Percentiles rank a stretch among this genome's conserved stretches.
These are phyloP conservation scores for Sphaerodactylus townsendi DNA, from an alignment of 2,113 vertebrate species.

Conservation along the genomic window DNA sequence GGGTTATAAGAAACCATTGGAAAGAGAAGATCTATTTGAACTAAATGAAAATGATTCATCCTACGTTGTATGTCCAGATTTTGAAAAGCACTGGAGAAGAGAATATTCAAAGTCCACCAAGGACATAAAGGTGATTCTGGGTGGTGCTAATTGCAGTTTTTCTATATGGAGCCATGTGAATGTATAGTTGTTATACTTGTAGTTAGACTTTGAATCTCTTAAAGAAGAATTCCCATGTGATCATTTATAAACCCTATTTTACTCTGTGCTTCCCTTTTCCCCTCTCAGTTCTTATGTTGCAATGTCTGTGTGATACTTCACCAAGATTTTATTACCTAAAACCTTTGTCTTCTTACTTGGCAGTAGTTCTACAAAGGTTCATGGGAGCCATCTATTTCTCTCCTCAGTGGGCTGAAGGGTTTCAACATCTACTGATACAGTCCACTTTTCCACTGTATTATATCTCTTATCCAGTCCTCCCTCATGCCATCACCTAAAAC, in stretches of 20 bases:
- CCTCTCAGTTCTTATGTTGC: neutral
- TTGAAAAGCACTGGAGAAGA: slow-evolving; percentile 71
- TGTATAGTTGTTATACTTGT: neutral
- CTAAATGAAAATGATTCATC: slow-evolving; percentile 60
- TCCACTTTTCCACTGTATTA: neutral
- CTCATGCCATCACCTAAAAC: neutral
- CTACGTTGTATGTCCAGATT: slow-evolving; percentile 52
- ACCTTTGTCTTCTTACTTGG: neutral
- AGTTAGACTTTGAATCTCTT: neutral
- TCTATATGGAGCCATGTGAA: neutral
- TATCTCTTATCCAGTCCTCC: neutral
- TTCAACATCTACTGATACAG: neutral
- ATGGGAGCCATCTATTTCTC: neutral
- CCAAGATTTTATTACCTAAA: neutral
- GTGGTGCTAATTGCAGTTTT: neutral
- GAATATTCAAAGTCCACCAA: slow-evolving; percentile 40
- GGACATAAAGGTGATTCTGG: slow-evolving; percentile 32
- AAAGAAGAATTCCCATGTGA: neutral
- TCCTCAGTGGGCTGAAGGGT: neutral
- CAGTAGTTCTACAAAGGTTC: neutral
- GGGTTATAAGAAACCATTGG: slow-evolving; percentile 66
- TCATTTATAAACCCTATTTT: neutral
- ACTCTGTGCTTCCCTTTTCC: neutral
- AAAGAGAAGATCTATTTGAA: slow-evolving; percentile 68
- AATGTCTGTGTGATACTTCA: neutral